Evolutionary conservation across 2,888 invertebrate species (phyloP).

Genomic region (Thalpophila matura): DNA sequence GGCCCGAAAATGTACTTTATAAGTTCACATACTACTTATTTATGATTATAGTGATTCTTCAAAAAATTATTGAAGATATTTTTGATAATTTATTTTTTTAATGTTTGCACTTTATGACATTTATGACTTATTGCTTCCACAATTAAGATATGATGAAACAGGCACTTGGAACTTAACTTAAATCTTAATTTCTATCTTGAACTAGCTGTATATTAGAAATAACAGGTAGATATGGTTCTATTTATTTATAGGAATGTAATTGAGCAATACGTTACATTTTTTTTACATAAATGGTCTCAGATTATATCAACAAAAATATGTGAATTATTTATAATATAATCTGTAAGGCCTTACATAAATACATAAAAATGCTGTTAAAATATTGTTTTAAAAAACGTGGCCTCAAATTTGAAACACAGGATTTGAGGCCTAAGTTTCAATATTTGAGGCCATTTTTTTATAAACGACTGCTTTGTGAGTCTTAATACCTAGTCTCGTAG

Average conservation of each 20-base stretch:
- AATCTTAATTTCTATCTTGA: conserved; percentile 11
- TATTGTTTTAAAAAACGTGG: background rate
- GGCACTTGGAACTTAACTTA: background rate
- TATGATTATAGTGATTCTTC: no score
- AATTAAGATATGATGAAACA: conserved; percentile 19
- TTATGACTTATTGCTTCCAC: no score
- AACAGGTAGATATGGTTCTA: conserved; percentile 60
- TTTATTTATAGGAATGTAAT: conserved; percentile 10
- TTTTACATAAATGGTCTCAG: background rate
- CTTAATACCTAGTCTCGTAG: no score
- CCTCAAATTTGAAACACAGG: background rate
- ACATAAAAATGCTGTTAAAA: conserved; percentile 5
- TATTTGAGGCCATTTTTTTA: background rate
- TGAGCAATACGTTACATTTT: conserved; percentile 40
- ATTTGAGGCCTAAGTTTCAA: background rate
- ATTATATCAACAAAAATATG: background rate
- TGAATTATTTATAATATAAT: background rate
- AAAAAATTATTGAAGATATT: no score
- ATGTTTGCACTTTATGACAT: no score
- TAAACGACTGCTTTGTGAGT: no score
- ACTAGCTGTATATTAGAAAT: conserved; percentile 29
- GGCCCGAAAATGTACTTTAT: background rate
- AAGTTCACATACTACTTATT: background rate
- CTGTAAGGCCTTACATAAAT: background rate
- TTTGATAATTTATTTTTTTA: no score